Evolutionary conservation across 2,113 vertebrate species (phyloP).

Genomic region (Oryzias curvinotus): DNA sequence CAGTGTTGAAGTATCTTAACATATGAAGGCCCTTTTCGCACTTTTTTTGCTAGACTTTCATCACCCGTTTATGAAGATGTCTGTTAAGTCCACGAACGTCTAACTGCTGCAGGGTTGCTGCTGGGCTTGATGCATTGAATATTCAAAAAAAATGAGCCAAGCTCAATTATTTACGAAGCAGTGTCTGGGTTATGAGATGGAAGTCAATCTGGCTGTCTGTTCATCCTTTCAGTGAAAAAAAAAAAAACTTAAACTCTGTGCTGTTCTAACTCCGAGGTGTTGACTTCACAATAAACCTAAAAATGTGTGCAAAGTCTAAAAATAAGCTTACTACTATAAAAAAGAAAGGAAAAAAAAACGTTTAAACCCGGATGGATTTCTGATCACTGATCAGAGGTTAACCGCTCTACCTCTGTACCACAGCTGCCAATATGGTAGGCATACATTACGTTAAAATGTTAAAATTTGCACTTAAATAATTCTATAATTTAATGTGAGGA

Average conservation of each 20-base stretch:
- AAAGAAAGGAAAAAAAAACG: too few species aligned
- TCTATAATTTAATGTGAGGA: too few species aligned
- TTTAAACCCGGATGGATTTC: too few species aligned
- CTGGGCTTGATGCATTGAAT: slow-evolving; percentile 42
- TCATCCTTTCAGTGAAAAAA: slow-evolving; percentile 12
- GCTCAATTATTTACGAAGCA: slow-evolving; percentile 62
- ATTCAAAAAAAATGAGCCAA: slow-evolving; percentile 51
- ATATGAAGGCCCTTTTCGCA: slow-evolving; percentile 3
- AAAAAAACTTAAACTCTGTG: background rate
- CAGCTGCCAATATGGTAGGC: too few species aligned
- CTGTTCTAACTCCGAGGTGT: background rate
- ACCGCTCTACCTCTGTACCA: too few species aligned
- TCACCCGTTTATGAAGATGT: slow-evolving; percentile 23
- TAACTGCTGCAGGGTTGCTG: slow-evolving; percentile 10
- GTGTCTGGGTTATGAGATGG: slow-evolving; percentile 50
- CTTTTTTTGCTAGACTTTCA: slow-evolving; percentile 39
- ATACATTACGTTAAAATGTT: too few species aligned
- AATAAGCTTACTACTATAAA: too few species aligned
- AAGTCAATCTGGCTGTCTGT: slow-evolving; percentile 17
- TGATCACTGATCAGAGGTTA: too few species aligned
- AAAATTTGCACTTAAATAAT: too few species aligned
- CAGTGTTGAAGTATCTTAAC: slow-evolving; percentile 7
- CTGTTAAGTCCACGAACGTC: slow-evolving; percentile 14
- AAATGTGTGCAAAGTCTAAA: background rate
- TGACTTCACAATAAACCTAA: slow-evolving; percentile 3